Evolutionary conservation across 2,888 invertebrate genomes (phyloP), one percentile per base, ranked within the genome.

Genomic region (Subacronicta megacephala): DNA sequence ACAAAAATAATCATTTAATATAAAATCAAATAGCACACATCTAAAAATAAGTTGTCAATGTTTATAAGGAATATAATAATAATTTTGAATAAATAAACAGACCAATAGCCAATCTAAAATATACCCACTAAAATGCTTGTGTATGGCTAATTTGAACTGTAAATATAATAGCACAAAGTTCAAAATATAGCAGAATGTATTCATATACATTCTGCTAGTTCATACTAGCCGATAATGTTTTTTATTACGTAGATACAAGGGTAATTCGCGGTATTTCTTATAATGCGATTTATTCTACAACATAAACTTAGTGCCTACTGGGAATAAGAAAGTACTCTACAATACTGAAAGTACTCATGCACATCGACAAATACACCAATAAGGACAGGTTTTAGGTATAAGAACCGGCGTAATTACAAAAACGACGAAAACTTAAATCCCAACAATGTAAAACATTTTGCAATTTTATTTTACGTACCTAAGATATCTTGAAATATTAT

Each of bases 321-420:
- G 35, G 41, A 26, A 50, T 29, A 20, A 36, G 36, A 42, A 54
- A 33, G 16, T 45, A 31, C 40, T 66, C 37, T 46, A 47, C 36
- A 35, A 42, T 51, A 37, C 29, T 63, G 56, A 51, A 65, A 66
- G 57, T 63, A 62, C 61, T 62, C 73, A 70, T 77, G 77, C 76
- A 70, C 57, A 57, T 60, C 16, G 59, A 61, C 49, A 55, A 41
- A 51, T 50, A 65, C 51, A 44, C 58, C 57, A 62, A 38, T 42
- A 13, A 56, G 47, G 56, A 59, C 64, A 69, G 61, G 54, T 42
- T 61, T 54, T 38, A 51, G 42, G 37, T 15, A 16, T 35, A 16
- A 38, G 23, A 29, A 9, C 18, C 18, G 18, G 18, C 18, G 18
- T 18, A 18, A 18, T 18, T 18, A n/a, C n/a, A n/a, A n/a, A n/a